phyloP scores from a whole-genome alignment of 2,888 invertebrate species.

The Tinea trinotella region DNA sequence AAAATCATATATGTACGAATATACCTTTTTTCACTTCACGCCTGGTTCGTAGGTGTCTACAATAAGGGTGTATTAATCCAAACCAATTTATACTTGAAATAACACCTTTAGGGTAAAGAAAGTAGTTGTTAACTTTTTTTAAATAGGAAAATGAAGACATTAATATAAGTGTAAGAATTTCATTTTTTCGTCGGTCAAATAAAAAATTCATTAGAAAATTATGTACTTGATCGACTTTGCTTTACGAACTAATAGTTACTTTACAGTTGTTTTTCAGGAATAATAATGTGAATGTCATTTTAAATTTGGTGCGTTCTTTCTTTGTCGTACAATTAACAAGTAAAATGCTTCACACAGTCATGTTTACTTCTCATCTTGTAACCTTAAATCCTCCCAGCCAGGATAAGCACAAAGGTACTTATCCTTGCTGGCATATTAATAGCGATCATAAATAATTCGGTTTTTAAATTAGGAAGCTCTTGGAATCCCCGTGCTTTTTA shows the following conservation, averaged over 20 bases:
- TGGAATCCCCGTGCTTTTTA: too few species aligned
- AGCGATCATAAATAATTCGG: too few species aligned
- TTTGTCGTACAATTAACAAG: too few species aligned
- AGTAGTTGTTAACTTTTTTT: slow-evolving; percentile 13
- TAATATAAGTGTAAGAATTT: background rate
- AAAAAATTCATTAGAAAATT: slow-evolving; percentile 4
- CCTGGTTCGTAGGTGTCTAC: too few species aligned
- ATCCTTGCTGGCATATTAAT: too few species aligned
- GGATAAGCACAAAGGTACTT: too few species aligned
- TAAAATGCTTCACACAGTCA: too few species aligned
- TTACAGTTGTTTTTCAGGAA: background rate
- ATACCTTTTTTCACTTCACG: background rate
- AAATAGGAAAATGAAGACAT: slow-evolving; percentile 9
- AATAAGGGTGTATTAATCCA: background rate
- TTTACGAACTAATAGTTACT: background rate
- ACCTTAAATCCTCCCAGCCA: too few species aligned
- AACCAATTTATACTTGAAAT: background rate
- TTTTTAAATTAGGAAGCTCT: too few species aligned
- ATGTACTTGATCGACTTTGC: slow-evolving; percentile 8
- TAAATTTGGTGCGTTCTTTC: too few species aligned
- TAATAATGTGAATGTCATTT: background rate
- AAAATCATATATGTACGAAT: too few species aligned
- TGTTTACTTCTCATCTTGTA: too few species aligned
- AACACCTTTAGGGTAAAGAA: background rate
- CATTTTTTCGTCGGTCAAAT: slow-evolving; percentile 1